phyloP scores from a whole-genome alignment of 2,113 vertebrate genomes.

The Pagrus major region DNA sequence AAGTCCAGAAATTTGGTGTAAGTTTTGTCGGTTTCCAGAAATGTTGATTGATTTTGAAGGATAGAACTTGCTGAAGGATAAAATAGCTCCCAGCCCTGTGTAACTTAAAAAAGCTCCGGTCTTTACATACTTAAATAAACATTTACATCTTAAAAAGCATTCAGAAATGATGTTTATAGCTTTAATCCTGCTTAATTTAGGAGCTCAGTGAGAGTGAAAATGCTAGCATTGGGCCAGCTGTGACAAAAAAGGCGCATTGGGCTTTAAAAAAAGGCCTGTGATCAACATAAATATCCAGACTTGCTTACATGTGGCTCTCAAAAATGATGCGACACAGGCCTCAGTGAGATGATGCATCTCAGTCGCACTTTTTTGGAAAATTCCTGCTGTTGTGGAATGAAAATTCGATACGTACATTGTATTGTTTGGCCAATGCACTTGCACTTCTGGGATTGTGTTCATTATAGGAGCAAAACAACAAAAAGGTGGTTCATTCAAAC shows the following conservation, averaged over 20 bases:
- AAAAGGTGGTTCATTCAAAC: constrained; percentile 57
- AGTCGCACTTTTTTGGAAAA: constrained; percentile 60
- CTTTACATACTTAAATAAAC: constrained; percentile 30
- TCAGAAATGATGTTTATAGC: constrained; percentile 3
- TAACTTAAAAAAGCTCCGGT: constrained; percentile 32
- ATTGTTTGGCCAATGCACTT: constrained; percentile 44
- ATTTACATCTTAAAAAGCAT: constrained; percentile 38
- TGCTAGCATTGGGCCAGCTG: neutral
- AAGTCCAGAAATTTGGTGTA: constrained; percentile 16
- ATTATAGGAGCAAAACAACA: constrained; percentile 30
- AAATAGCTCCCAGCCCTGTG: constrained; percentile 27
- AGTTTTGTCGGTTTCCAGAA: constrained; percentile 25
- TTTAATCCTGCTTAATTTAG: constrained; percentile 27
- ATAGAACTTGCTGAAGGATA: neutral
- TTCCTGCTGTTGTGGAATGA: constrained; percentile 22
- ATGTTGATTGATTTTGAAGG: constrained; percentile 25
- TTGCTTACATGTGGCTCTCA: constrained; percentile 16
- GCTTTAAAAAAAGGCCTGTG: constrained; percentile 37
- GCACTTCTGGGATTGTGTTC: constrained; percentile 37
- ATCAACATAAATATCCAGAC: constrained; percentile 27
- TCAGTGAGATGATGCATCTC: constrained; percentile 77
- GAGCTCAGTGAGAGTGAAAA: constrained; percentile 10
- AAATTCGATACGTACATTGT: constrained; percentile 54
- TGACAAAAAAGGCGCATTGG: constrained; percentile 27
- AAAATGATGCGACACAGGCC: constrained; percentile 16